Evolutionary conservation across 1,140 invertebrate genomes (phyloP).

Genomic region (Scaptomyza pallida): DNA sequence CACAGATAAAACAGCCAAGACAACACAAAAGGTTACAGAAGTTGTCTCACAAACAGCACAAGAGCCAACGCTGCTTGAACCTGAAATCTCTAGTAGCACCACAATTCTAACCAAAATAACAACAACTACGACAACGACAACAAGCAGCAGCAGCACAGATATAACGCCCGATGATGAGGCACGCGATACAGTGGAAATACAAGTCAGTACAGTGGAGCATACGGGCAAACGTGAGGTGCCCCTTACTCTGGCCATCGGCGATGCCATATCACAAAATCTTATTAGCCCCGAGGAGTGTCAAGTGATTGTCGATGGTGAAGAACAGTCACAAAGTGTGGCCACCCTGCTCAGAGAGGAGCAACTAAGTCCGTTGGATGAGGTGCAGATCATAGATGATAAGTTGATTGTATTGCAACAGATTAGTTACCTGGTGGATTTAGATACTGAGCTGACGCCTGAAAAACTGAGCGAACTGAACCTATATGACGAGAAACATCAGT

Average conservation of each 20-base stretch:
- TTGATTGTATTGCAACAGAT: constrained; percentile 79
- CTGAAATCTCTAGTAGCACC: constrained; percentile 37
- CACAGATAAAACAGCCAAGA: constrained; percentile 81
- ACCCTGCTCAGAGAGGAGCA: constrained; percentile 87
- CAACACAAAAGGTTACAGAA: constrained; percentile 67
- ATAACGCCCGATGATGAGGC: constrained; percentile 53
- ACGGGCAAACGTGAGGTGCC: constrained; percentile 60
- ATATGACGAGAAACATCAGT: constrained; percentile 89
- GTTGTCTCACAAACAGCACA: constrained; percentile 23
- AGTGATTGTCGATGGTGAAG: constrained; percentile 86
- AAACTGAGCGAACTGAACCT: constrained; percentile 89
- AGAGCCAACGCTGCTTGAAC: constrained; percentile 22
- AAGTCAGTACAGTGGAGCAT: constrained; percentile 33
- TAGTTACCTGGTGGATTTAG: constrained; percentile 70
- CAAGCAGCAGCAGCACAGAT: constrained; percentile 31
- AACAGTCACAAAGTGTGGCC: constrained; percentile 86
- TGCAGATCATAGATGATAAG: constrained; percentile 86
- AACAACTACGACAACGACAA: constrained; percentile 64
- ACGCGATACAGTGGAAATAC: constrained; percentile 44
- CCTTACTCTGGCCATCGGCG: constrained; percentile 85
- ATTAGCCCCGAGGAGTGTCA: constrained; percentile 90
- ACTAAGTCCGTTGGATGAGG: constrained; percentile 88
- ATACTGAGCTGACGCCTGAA: constrained; percentile 86
- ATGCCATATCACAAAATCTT: constrained; percentile 90
- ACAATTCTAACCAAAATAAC: constrained; percentile 59